Evolutionary conservation across 2,797 vertebrate genomes (phyloP), one percentile per base, ranked within the genome.

Genomic region (Pelobates cultripes): DNA sequence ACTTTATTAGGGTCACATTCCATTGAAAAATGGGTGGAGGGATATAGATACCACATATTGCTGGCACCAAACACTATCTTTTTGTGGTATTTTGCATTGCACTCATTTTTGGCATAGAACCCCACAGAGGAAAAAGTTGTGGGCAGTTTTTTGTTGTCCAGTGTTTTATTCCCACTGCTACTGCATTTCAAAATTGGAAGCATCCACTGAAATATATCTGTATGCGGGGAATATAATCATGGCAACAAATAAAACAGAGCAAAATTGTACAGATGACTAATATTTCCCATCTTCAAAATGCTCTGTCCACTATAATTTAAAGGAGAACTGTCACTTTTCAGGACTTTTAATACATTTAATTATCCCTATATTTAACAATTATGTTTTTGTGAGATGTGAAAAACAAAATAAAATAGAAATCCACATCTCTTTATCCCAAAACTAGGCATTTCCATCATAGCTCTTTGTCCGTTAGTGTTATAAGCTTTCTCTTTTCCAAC

Each of bases 1-100:
- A 17, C 2, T 43, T 47, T 43, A 70, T 17, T 15, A 70, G 41
- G 12, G 45, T 42, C 72, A 61, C 63, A 47, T 40, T 78, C 61
- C 61, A 40, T 12, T 15, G n/a, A 7, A 15, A 28, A 28, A 28
- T 28, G 28, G 28, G 28, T 1, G 28, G 12, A 28, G 43, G 3
- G 9, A 63, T 4, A 15, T 71, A 70, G 73, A 60, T 44, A 67
- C 42, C 55, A 43, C 57, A 51, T 53, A 75, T 81, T 70, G 75
- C 68, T 75, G 66, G 66, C 72, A 75, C 79, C 79, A 81, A 73
- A 70, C 79, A 81, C 53, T 70, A 43, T 28, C 63, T 15, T 75
- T 60, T 74, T 74, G 17, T 73, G 60, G 44, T 55, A 73, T 41
- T 72, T 43, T 57, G 42, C 64, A 80, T 80, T 75, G 44, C 42